Conservation (phyloP, 2,888 invertebrate genomes). For the Globia sparganii region DNA sequence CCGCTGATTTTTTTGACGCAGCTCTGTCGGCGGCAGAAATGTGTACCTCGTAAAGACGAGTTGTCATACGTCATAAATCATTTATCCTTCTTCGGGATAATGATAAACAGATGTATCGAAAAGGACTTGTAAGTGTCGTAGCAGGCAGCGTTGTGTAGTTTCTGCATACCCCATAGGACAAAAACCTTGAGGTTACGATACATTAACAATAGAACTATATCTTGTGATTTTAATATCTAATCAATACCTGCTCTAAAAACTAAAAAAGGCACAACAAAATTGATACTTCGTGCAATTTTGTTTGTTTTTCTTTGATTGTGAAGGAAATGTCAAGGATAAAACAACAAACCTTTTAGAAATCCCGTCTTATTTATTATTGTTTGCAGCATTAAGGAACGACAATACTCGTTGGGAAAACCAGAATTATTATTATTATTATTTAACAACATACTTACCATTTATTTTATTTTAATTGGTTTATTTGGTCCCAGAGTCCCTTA, state of each 20-base stretch:
- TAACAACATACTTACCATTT: not conserved
- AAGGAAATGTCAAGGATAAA: conserved; percentile 33
- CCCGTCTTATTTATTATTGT: not conserved
- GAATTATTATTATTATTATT: not conserved
- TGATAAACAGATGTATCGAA: not conserved
- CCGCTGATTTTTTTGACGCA: too few relatives aligned
- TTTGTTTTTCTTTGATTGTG: conserved; percentile 24
- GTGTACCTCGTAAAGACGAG: too few relatives aligned
- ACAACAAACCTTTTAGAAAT: conserved; percentile 15
- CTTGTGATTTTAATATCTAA: not conserved
- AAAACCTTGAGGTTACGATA: not conserved
- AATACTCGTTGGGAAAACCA: conserved; percentile 22
- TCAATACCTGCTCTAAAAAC: too few relatives aligned
- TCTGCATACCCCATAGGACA: not conserved
- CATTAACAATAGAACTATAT: not conserved
- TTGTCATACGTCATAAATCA: not conserved
- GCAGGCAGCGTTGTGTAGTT: not conserved
- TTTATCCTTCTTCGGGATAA: not conserved
- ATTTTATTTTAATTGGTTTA: not conserved
- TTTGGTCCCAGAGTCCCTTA: not conserved
- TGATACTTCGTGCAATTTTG: too few relatives aligned
- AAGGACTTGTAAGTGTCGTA: not conserved
- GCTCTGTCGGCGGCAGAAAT: too few relatives aligned
- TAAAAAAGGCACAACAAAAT: too few relatives aligned
- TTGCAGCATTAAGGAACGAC: not conserved